Evolutionary conservation across 2,113 vertebrate genomes (phyloP).

Genomic region (Poeciliopsis retropinna): DNA sequence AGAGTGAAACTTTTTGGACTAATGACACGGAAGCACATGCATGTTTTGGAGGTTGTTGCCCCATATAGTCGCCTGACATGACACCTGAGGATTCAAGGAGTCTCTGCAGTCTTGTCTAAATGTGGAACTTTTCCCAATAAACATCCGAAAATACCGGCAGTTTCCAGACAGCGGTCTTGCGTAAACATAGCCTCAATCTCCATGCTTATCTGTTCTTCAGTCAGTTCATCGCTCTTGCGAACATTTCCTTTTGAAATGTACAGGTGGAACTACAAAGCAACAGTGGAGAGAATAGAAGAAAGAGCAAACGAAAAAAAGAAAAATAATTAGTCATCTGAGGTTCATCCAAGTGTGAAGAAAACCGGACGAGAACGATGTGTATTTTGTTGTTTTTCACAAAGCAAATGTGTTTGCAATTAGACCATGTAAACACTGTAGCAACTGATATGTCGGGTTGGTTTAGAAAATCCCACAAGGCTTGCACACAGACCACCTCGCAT

Average conservation of each 20-base stretch:
- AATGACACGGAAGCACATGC: too few species aligned
- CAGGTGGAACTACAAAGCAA: constrained; percentile 8
- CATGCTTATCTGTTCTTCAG: constrained; percentile 5
- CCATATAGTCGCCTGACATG: too few species aligned
- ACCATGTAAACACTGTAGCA: constrained; percentile 44
- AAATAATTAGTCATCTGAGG: not conserved
- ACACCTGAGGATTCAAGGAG: too few species aligned
- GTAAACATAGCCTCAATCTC: constrained; percentile 11
- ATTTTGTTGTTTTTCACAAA: constrained; percentile 53
- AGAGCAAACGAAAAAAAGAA: not conserved
- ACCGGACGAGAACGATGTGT: constrained; percentile 34
- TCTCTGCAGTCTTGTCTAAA: too few species aligned
- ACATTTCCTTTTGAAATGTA: constrained; percentile 1
- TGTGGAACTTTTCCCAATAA: too few species aligned
- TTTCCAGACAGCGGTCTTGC: too few species aligned
- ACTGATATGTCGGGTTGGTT: constrained; percentile 38
- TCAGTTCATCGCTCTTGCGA: too few species aligned
- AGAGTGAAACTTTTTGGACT: too few species aligned
- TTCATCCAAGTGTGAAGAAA: constrained; percentile 19
- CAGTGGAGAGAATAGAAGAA: not conserved
- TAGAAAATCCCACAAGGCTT: constrained; percentile 42
- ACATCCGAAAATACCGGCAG: too few species aligned
- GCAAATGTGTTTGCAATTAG: constrained; percentile 63
- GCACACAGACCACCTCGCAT: constrained; percentile 40
- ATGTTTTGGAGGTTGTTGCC: too few species aligned